Percentiles rank a stretch among this genome's conserved stretches.
Conservation (phyloP, 2,888 invertebrate species). For the Poecilobothrus nobilitatus region DNA sequence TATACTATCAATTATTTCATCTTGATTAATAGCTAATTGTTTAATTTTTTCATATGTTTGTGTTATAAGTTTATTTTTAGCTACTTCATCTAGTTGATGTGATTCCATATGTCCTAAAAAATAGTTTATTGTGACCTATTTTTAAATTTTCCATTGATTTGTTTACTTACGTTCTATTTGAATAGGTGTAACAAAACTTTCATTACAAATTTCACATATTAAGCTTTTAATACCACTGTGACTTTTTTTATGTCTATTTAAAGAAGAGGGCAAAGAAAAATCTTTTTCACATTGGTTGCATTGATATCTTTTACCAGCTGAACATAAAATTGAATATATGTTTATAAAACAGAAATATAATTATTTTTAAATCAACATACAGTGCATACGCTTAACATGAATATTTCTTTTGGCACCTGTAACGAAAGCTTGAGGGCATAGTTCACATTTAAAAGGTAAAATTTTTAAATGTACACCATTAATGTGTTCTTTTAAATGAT, state of each 20-base stretch:
- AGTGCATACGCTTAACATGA: neutral
- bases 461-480: conserved; percentile 8
- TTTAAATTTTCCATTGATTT: neutral
- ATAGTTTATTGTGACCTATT: neutral
- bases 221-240: conserved; percentile 6
- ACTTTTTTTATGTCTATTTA: neutral
- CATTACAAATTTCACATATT: conserved; percentile 9
- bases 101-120: conserved; percentile 8
- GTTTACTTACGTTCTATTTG: neutral
- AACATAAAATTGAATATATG: neutral
- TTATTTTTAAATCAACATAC: neutral
- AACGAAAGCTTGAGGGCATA: neutral
- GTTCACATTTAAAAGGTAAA: neutral
- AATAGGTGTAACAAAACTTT: neutral
- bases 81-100: neutral
- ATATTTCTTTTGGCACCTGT: neutral
- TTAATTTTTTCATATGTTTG: conserved; percentile 7
- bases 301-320: neutral
- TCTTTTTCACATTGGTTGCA: conserved; percentile 1
- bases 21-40: neutral
- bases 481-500: conserved; percentile 7
- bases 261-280: neutral
- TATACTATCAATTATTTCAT: neutral
- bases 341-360: neutral
- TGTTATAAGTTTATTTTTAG: neutral